Conservation (phyloP, 2,888 invertebrate genomes). For the Harpalus rufipes region DNA sequence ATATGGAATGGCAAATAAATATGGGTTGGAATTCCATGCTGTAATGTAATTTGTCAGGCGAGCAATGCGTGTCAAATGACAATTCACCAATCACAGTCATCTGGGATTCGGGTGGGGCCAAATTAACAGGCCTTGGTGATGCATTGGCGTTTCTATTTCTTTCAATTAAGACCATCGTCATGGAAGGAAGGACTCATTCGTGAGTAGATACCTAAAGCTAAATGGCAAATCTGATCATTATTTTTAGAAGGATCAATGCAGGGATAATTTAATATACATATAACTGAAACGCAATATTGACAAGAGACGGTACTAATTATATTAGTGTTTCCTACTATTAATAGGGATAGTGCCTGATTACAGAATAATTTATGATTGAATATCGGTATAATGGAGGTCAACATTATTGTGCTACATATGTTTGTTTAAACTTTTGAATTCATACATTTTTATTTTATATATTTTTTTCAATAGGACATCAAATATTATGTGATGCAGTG, state of each 20-base stretch:
- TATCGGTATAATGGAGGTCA: too few relatives aligned
- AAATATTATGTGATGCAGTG: too few relatives aligned
- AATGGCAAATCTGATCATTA: not conserved
- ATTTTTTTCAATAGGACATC: too few relatives aligned
- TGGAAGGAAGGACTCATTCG: not conserved
- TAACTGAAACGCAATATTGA: not conserved
- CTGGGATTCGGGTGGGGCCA: constrained; percentile 19
- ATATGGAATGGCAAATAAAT: not conserved
- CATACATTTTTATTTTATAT: too few relatives aligned
- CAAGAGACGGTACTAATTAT: not conserved
- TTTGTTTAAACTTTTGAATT: too few relatives aligned
- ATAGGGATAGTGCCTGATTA: not conserved
- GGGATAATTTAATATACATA: not conserved
- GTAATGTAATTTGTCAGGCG: constrained; percentile 2
- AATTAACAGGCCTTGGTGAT: constrained; percentile 17
- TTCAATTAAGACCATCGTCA: constrained; percentile 7
- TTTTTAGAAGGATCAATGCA: not conserved
- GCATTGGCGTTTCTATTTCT: constrained; percentile 12
- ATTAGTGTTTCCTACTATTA: not conserved
- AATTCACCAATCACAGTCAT: constrained; percentile 22
- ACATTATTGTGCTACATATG: too few relatives aligned
- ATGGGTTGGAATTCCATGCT: not conserved
- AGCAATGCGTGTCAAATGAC: constrained; percentile 40
- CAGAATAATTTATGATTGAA: too few relatives aligned
- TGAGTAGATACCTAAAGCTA: not conserved